A percentile compares a stretch with the other conserved stretches of the same genome.
Evolutionary conservation across 2,888 invertebrate species (phyloP).

Genomic region (Acleris holmiana): DNA sequence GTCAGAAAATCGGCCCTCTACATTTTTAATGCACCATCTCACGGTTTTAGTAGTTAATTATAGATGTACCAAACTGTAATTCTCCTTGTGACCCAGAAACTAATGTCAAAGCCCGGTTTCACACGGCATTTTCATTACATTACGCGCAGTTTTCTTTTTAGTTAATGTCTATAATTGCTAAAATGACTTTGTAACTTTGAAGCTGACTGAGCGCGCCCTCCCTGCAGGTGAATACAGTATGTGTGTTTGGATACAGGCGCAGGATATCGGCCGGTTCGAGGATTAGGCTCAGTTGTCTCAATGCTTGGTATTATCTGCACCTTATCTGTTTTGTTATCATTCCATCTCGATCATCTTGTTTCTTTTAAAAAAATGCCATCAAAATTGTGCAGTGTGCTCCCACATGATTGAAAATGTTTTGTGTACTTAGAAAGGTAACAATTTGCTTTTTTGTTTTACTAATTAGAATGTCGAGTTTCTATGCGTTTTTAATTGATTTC

Average conservation of each 20-base stretch:
- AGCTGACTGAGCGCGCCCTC: slow-evolving; percentile 33
- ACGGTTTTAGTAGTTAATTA: slow-evolving; percentile 46
- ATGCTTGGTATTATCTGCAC: slow-evolving; percentile 67
- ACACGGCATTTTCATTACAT: slow-evolving; percentile 61
- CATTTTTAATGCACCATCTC: slow-evolving; percentile 39
- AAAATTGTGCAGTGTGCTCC: slow-evolving; percentile 49
- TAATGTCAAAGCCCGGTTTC: slow-evolving; percentile 81
- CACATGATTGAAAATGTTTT: slow-evolving; percentile 64
- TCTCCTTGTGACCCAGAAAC: slow-evolving; percentile 76
- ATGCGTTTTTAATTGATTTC: slow-evolving; percentile 1
- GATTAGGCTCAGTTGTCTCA: slow-evolving; percentile 42
- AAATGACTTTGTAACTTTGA: slow-evolving; percentile 42
- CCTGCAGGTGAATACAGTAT: slow-evolving; percentile 27
- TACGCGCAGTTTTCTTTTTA: slow-evolving; percentile 54
- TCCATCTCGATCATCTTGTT: slow-evolving; percentile 64
- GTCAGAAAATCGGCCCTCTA: slow-evolving; percentile 51
- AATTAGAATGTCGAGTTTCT: slow-evolving; percentile 18
- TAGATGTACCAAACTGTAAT: slow-evolving; percentile 60
- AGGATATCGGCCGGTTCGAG: slow-evolving; percentile 45
- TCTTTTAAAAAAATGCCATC: slow-evolving; percentile 50
- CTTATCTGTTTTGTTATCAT: slow-evolving; percentile 74
- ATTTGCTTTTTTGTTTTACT: slow-evolving; percentile 15
- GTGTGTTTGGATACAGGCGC: slow-evolving; percentile 42
- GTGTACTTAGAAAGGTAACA: slow-evolving; percentile 70
- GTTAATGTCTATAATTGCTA: slow-evolving; percentile 39